These are phyloP conservation scores for Zoroaster sp. DNA, from an alignment of 53 echinoderm and acorn worm species.

Conservation along the genomic window DNA sequence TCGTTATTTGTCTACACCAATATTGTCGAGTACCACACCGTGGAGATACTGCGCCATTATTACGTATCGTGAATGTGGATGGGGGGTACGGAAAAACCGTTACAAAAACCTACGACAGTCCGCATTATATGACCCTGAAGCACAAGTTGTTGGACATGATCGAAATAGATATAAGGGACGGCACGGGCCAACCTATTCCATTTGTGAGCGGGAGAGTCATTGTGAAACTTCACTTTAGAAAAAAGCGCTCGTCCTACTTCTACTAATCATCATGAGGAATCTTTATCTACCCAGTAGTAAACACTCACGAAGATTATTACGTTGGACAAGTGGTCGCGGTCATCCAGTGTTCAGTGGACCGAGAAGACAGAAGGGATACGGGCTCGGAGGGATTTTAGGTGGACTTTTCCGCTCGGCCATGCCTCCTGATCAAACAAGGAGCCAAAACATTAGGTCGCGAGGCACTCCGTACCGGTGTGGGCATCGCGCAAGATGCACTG, in stretches of 20 bases:
- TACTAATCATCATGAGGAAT: not conserved
- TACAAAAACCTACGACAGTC: constrained; percentile 44
- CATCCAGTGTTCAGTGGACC: constrained; percentile 50
- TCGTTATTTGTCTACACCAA: constrained; percentile 61
- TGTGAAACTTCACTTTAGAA: constrained; percentile 74
- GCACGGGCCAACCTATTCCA: constrained; percentile 60
- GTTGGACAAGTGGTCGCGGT: constrained; percentile 4
- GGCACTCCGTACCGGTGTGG: constrained; percentile 54
- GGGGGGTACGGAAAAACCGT: not conserved
- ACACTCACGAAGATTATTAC: constrained; percentile 39
- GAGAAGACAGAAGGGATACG: constrained; percentile 15
- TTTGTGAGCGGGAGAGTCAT: constrained; percentile 71
- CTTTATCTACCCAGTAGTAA: not conserved
- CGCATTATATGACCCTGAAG: constrained; percentile 48
- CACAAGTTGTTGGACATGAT: constrained; percentile 49
- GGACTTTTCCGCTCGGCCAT: constrained; percentile 38
- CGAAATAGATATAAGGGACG: constrained; percentile 46
- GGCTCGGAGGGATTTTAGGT: constrained; percentile 34
- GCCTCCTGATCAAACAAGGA: constrained; percentile 49
- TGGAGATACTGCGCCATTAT: constrained; percentile 77
- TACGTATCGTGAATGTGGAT: constrained; percentile 56
- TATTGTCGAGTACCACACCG: constrained; percentile 54
- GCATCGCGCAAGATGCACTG: constrained; percentile 50
- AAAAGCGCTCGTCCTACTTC: constrained; percentile 36
- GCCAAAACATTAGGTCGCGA: constrained; percentile 32